These are phyloP conservation scores for Varecia variegata DNA, from an alignment of 2,797 vertebrate species.

Conservation along the genomic window DNA sequence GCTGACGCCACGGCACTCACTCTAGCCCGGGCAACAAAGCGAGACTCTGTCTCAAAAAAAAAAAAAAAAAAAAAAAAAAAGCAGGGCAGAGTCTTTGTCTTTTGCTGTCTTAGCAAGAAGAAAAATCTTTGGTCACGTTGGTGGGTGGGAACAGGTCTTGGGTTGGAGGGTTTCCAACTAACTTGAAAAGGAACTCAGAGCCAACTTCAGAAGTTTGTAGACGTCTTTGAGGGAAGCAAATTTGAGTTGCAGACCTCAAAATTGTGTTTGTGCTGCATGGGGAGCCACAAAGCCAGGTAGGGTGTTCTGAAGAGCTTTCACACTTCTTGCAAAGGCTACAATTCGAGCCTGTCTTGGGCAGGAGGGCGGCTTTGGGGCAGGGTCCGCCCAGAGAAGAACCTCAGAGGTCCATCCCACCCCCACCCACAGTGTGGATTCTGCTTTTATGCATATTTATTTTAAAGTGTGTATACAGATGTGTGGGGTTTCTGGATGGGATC, in stretches of 20 bases:
- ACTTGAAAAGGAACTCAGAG: not conserved
- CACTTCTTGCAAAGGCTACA: not conserved
- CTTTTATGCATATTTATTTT: slow-evolving; percentile 61
- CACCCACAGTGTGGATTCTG: not conserved
- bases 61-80: not conserved
- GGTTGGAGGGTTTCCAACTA: slow-evolving; percentile 21
- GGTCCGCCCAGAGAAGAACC: not conserved
- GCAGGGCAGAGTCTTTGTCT: not conserved
- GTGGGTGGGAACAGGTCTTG: not conserved
- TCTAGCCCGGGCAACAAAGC: too few species aligned
- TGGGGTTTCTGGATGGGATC: slow-evolving; percentile 54
- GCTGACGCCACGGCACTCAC: too few species aligned
- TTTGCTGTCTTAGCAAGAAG: not conserved
- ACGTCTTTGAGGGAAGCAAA: slow-evolving; percentile 3
- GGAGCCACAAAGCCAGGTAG: slow-evolving; percentile 20
- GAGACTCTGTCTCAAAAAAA: too few species aligned
- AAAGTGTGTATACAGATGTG: slow-evolving; percentile 72
- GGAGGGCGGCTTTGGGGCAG: not conserved
- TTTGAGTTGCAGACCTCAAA: slow-evolving; percentile 34
- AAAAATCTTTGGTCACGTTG: not conserved
- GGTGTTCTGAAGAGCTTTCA: not conserved
- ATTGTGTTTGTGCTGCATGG: not conserved
- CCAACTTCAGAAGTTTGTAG: slow-evolving; percentile 22
- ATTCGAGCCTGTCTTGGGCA: not conserved
- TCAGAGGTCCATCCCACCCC: not conserved